Evolutionary conservation across 64 coral and sea anemone genomes (phyloP), one percentile per base, ranked within the genome.

Genomic region (Stichodactyla mertensii): DNA sequence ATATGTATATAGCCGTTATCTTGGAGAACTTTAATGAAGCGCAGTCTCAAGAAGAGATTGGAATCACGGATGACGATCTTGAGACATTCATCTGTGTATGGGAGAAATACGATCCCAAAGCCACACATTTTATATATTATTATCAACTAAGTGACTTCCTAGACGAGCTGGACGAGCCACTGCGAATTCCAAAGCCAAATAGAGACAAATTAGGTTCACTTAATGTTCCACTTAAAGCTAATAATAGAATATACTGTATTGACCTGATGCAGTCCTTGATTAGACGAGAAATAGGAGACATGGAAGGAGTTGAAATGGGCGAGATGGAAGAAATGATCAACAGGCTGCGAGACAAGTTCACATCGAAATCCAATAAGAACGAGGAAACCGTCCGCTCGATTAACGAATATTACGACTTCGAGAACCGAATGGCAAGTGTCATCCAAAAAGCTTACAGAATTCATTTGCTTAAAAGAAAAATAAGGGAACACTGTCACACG

Each of bases 1-100:
- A 99, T 80, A 99, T 99, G 97, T 99, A 99, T 82, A 99, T 99
- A 86, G 97, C 97, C 7, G 97, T 99, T 88, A 99, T 99, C 77
- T 89, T 99, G 69, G 97, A 99, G 82, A 99, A 99, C 88, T 99
- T 99, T 82, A 99, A 99, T 31, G 97, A 95, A 57, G 97, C 97
- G 4, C 97, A 99, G 71, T 87, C 85, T 15, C 97, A 99, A 51
- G 97, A 99, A 27, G 97, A 99, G 55, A 99, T 99, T 74, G 97
- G 97, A 4, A 86, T 99, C 11, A 92, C 93, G 12, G 97, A 99
- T 69, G 97, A 99, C 52, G 97, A 99, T 88, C 84, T 99, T 57
- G 97, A 99, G 78, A 94, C 97, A 55, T 99, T 54, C 54, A 95
- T 99, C 57, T 83, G 86, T 36, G 88, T 90, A 7, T 99, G 97